Percentiles rank a stretch among this genome's conserved stretches.
Evolutionary conservation across 1,140 invertebrate species (phyloP).

Genomic region (Drosophila mauritiana): DNA sequence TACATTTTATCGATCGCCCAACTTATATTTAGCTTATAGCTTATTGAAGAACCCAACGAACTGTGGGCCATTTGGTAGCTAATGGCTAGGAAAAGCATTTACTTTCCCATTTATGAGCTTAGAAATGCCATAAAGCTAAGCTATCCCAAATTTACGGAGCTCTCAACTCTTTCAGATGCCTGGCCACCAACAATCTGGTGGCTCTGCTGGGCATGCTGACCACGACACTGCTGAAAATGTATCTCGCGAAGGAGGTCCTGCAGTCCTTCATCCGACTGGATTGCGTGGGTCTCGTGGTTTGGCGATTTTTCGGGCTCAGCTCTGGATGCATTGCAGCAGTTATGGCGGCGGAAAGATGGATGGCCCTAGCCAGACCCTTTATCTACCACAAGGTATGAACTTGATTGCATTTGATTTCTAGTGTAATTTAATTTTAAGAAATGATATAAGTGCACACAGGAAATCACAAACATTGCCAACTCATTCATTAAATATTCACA

Average conservation of each 20-base stretch:
- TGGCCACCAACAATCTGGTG: constrained; percentile 92
- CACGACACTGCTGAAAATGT: constrained; percentile 84
- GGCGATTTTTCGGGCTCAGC: constrained; percentile 92
- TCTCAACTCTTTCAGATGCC: constrained; percentile 84
- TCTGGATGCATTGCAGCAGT: constrained; percentile 94
- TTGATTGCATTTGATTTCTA: no score
- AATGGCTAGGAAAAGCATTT: constrained; percentile 55
- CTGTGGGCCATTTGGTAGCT: constrained; percentile 1
- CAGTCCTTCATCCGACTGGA: constrained; percentile 84
- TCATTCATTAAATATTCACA: not conserved
- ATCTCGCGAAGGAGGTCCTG: constrained; percentile 74
- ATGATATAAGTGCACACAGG: not conserved
- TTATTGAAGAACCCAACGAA: constrained; percentile 27
- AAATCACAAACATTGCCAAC: not conserved
- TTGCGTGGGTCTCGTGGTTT: constrained; percentile 90
- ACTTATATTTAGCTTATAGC: constrained; percentile 14
- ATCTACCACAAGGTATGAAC: constrained; percentile 91
- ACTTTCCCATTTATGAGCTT: constrained; percentile 57
- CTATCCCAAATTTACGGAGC: constrained; percentile 43
- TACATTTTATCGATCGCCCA: constrained; percentile 1
- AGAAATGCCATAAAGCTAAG: constrained; percentile 2
- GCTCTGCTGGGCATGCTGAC: constrained; percentile 89
- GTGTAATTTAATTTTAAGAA: not conserved
- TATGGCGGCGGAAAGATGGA: constrained; percentile 94
- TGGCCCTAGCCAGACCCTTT: constrained; percentile 94